A percentile compares a stretch with the other conserved stretches of the same genome.
These are phyloP conservation scores for Andrena marginata DNA, from an alignment of 2,888 invertebrate species.

Conservation along the genomic window DNA sequence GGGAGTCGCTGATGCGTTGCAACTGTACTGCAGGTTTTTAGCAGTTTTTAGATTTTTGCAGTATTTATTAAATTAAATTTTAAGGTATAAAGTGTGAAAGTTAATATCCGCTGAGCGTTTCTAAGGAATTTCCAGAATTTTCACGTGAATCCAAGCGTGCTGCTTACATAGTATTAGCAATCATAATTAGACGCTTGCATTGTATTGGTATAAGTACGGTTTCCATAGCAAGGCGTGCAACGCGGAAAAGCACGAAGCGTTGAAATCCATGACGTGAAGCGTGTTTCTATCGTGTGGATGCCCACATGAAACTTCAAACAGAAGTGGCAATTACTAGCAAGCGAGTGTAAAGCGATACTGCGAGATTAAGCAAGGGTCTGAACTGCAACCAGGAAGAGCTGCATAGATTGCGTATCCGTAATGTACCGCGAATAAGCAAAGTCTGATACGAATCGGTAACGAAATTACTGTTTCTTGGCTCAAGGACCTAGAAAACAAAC, in stretches of 20 bases:
- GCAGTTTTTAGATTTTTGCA: too few relatives aligned
- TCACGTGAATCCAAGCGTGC: not conserved
- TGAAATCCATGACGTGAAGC: slow-evolving; percentile 54
- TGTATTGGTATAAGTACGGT: slow-evolving; percentile 32
- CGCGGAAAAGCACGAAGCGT: slow-evolving; percentile 52
- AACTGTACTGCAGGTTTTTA: not conserved
- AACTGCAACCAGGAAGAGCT: slow-evolving; percentile 10
- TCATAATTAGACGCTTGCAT: slow-evolving; percentile 23
- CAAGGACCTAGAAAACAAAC: not conserved
- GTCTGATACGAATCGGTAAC: not conserved
- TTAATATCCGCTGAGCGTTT: not conserved
- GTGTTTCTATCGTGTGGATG: slow-evolving; percentile 8
- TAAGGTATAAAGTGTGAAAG: not conserved
- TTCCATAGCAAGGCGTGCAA: slow-evolving; percentile 39
- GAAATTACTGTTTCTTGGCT: not conserved
- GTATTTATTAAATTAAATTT: too few relatives aligned
- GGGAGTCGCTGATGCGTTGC: not conserved
- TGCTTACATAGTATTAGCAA: not conserved
- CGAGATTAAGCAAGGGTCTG: slow-evolving; percentile 42
- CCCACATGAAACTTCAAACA: slow-evolving; percentile 32
- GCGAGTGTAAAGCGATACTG: slow-evolving; percentile 58
- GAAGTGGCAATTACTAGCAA: slow-evolving; percentile 45
- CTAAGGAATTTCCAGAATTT: not conserved
- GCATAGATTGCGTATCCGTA: not conserved
- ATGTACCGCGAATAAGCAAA: not conserved